Percentiles rank a stretch among this genome's conserved stretches.
These are phyloP conservation scores for Tiliacea citrago DNA, from an alignment of 2,888 invertebrate species.

Conservation along the genomic window DNA sequence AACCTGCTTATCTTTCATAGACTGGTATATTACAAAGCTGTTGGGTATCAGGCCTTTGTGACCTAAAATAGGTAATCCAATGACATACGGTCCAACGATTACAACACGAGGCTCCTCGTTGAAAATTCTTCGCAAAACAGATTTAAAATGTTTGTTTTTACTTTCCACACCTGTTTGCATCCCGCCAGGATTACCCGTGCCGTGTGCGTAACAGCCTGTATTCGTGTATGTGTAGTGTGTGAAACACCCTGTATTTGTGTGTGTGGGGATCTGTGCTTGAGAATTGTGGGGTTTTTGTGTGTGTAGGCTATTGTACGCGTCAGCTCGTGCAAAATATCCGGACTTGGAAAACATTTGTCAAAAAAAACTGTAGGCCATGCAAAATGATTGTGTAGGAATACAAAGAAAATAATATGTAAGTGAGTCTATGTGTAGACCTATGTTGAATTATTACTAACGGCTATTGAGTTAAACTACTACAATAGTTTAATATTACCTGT, in stretches of 20 bases:
- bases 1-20: neutral
- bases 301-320: slow-evolving; percentile 9
- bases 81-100: neutral
- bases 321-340: slow-evolving; percentile 21
- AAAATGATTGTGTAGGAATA: neutral
- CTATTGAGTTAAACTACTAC: no score
- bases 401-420: no score
- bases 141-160: slow-evolving; percentile 29
- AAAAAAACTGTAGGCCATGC: neutral
- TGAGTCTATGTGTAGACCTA: no score
- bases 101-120: neutral
- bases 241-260: neutral
- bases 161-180: slow-evolving; percentile 44
- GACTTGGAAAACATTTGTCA: neutral
- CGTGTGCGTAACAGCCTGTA: neutral
- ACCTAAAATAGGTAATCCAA: neutral
- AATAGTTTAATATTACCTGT: no score
- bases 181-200: slow-evolving; percentile 31
- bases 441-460: no score
- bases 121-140: slow-evolving; percentile 8
- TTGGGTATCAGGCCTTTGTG: neutral
- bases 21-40: neutral
- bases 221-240: neutral
- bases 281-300: neutral
- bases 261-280: neutral